Evolutionary conservation across 2,888 invertebrate genomes (phyloP).

Genomic region (Hypomecis punctinalis): DNA sequence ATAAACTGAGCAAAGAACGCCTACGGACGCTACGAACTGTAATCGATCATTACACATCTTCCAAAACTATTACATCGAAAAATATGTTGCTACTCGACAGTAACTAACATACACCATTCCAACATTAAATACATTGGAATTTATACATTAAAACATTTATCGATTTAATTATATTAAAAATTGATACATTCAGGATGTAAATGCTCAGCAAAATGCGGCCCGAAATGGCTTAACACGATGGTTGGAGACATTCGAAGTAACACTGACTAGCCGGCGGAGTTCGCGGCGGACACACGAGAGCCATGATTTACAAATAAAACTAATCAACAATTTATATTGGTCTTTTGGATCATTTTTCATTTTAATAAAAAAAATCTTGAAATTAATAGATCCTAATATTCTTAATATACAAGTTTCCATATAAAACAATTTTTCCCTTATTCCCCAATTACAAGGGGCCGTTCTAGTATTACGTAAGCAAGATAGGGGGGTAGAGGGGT

Average conservation of each 20-base stretch:
- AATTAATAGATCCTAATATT: no score
- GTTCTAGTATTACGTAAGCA: no score
- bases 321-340: constrained; percentile 68
- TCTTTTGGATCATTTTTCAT: no score
- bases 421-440: no score
- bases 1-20: constrained; percentile 76
- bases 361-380: no score
- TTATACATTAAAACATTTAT: constrained; percentile 52
- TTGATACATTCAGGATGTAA: constrained; percentile 51
- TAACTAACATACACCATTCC: constrained; percentile 63
- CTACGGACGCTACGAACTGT: constrained; percentile 62
- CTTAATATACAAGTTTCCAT: no score
- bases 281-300: constrained; percentile 33
- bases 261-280: constrained; percentile 55
- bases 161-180: constrained; percentile 47
- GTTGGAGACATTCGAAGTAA: constrained; percentile 52
- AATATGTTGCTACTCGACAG: constrained; percentile 68
- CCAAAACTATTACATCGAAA: constrained; percentile 70
- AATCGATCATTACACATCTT: constrained; percentile 58
- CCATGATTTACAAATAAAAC: constrained; percentile 64
- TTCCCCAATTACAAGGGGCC: no score
- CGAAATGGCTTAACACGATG: constrained; percentile 45
- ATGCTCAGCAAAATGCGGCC: constrained; percentile 72
- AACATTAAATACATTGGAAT: constrained; percentile 71
- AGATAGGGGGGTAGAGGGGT: no score